Percentiles rank a stretch among this genome's conserved stretches.
These are phyloP conservation scores for Drosophila simulans DNA, from an alignment of 1,140 invertebrate species.

Conservation along the genomic window DNA sequence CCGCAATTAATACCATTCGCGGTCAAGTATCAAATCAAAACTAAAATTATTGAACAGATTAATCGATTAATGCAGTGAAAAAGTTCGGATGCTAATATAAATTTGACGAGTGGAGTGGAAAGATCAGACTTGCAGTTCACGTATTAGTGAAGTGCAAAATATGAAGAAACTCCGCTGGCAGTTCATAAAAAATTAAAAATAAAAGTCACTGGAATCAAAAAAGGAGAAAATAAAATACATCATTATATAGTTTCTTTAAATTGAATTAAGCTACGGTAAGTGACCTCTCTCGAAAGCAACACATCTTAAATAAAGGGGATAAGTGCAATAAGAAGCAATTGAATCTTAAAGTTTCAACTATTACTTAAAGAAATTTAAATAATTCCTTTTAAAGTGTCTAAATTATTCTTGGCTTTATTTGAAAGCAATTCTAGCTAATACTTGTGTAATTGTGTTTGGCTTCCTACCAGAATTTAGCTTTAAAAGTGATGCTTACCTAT, in stretches of 20 bases:
- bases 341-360: too few relatives aligned
- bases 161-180: slow-evolving; percentile 61
- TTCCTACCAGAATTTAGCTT: too few relatives aligned
- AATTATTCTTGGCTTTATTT: too few relatives aligned
- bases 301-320: too few relatives aligned
- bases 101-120: slow-evolving; percentile 9
- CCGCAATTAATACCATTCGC: slow-evolving; percentile 22
- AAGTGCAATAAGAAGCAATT: too few relatives aligned
- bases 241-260: not conserved
- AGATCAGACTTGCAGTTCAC: not conserved
- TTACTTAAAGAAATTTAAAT: too few relatives aligned
- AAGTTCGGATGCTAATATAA: slow-evolving; percentile 1
- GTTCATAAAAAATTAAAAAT: not conserved
- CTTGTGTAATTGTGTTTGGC: too few relatives aligned
- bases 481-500: too few relatives aligned
- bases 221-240: not conserved
- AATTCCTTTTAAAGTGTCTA: too few relatives aligned
- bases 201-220: not conserved
- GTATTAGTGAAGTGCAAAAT: slow-evolving; percentile 19
- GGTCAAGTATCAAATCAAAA: slow-evolving; percentile 16
- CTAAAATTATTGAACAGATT: slow-evolving; percentile 1
- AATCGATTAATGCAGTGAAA: slow-evolving; percentile 5
- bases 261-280: slow-evolving; percentile 2
- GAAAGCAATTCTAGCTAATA: too few relatives aligned
- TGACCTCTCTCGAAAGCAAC: too few relatives aligned